phyloP scores from a whole-genome alignment of 1,140 invertebrate species.

The Varroa destructor region DNA sequence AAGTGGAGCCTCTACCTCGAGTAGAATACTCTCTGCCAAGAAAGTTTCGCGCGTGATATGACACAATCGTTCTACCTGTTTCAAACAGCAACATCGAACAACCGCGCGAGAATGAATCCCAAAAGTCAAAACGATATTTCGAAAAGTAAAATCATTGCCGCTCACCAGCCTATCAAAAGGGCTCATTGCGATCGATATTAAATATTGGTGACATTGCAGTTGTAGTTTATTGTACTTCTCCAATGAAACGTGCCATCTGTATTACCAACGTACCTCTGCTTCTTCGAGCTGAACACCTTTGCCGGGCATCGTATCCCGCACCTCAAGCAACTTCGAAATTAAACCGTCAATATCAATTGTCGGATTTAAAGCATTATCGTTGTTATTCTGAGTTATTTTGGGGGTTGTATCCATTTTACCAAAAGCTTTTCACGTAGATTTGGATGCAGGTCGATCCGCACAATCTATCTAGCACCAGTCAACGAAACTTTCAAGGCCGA shows the following conservation, averaged over 20 bases:
- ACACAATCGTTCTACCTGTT: constrained; percentile 12
- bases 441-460: too few relatives aligned
- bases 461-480: too few relatives aligned
- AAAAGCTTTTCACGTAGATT: too few relatives aligned
- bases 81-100: not conserved
- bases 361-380: too few relatives aligned
- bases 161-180: too few relatives aligned
- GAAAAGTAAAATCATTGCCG: too few relatives aligned
- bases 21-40: not conserved
- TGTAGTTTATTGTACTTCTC: not conserved
- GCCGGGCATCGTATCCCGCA: constrained; percentile 46
- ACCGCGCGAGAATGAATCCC: not conserved
- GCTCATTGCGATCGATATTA: too few relatives aligned
- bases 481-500: too few relatives aligned
- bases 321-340: constrained; percentile 54
- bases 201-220: too few relatives aligned
- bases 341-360: constrained; percentile 68
- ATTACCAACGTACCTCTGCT: constrained; percentile 46
- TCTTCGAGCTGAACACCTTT: constrained; percentile 60
- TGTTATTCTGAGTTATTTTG: too few relatives aligned
- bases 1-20: constrained; percentile 31
- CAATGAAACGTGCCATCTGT: not conserved
- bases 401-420: too few relatives aligned
- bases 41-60: not conserved
- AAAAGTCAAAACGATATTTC: not conserved